Evolutionary conservation across 2,888 invertebrate genomes (phyloP).

Genomic region (Mimachlamys varia): DNA sequence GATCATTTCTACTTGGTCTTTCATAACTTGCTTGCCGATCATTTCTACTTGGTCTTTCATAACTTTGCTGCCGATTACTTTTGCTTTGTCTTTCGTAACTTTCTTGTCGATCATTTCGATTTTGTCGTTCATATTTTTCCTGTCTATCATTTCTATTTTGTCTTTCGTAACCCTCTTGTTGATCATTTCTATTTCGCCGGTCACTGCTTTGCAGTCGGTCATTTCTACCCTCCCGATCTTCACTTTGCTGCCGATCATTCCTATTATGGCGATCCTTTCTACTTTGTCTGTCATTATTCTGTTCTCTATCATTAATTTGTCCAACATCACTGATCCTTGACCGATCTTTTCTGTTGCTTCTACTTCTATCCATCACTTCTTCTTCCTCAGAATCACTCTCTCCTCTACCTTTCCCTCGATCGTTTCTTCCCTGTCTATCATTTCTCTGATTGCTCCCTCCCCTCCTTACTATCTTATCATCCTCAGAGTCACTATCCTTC

Average conservation of each 20-base stretch:
- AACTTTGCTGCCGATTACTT: neutral
- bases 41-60: conserved; percentile 20
- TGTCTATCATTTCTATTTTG: conserved; percentile 35
- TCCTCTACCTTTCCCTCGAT: conserved; percentile 40
- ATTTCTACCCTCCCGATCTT: neutral
- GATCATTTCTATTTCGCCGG: conserved; percentile 48
- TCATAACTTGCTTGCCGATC: conserved; percentile 38
- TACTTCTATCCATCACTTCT: conserved; percentile 42
- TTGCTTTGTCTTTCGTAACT: conserved; percentile 42
- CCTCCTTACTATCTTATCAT: conserved; percentile 50
- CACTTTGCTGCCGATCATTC: conserved; percentile 42
- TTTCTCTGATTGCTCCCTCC: conserved; percentile 52
- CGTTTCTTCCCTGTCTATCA: conserved; percentile 39
- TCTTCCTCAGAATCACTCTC: conserved; percentile 43
- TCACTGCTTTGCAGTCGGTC: conserved; percentile 50
- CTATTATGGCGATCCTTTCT: conserved; percentile 45
- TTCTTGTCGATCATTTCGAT: conserved; percentile 42
- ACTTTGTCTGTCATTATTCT: conserved; percentile 37
- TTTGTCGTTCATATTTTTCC: conserved; percentile 36
- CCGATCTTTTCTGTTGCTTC: conserved; percentile 32
- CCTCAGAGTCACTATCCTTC: conserved; percentile 45
- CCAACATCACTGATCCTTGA: too few species aligned
- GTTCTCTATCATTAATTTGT: conserved; percentile 10
- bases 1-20: conserved; percentile 39
- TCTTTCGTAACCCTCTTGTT: conserved; percentile 49